These are phyloP conservation scores for Lepidochitona cinerea DNA, from an alignment of 2,888 invertebrate genomes.

Conservation along the genomic window DNA sequence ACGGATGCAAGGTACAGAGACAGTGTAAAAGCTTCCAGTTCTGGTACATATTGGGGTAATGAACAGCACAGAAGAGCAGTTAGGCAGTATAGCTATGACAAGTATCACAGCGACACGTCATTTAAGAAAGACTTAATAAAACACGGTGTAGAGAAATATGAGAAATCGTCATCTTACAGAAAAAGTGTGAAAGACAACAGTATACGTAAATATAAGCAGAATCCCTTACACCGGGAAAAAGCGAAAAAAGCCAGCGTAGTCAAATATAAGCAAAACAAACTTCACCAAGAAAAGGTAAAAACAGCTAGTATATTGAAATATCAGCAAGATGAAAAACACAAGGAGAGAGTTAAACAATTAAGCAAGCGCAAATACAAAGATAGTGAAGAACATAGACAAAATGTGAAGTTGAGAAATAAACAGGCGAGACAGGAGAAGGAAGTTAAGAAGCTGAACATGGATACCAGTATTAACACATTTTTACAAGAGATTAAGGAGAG, in stretches of 20 bases:
- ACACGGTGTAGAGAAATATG: background rate
- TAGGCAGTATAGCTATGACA: background rate
- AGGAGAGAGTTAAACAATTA: background rate
- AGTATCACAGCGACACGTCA: background rate
- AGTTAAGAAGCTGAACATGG: background rate
- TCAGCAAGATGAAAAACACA: background rate
- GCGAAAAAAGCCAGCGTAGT: too few species aligned
- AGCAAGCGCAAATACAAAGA: background rate
- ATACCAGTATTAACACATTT: background rate
- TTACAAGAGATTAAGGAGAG: background rate
- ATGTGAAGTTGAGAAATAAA: background rate
- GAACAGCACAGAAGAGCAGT: background rate
- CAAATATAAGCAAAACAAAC: too few species aligned
- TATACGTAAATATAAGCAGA: conserved; percentile 12
- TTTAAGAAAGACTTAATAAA: background rate
- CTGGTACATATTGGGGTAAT: background rate
- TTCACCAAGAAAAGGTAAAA: conserved; percentile 15
- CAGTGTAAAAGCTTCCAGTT: too few species aligned
- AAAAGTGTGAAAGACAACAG: conserved; percentile 5
- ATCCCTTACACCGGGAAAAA: conserved; percentile 10
- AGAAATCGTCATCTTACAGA: background rate
- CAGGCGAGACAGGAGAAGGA: background rate
- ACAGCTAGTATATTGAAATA: conserved; percentile 2
- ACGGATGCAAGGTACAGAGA: background rate
- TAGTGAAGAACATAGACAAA: background rate